Percentiles rank a stretch among this genome's conserved stretches.
Conservation (phyloP, 2,888 invertebrate genomes). For the Eugnorisma glareosa region DNA sequence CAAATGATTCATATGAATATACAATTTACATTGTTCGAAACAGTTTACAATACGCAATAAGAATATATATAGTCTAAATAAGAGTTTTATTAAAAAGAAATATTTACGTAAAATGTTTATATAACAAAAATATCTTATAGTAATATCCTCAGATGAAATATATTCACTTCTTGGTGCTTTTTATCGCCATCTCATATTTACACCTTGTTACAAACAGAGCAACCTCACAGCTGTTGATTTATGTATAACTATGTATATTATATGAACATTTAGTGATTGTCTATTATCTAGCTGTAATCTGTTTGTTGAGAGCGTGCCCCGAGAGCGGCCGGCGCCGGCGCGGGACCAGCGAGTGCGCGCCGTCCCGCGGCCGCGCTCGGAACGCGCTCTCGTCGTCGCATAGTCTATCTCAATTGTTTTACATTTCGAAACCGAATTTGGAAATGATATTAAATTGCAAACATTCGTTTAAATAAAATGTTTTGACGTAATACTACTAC, state of each 20-base stretch:
- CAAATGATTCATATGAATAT: slow-evolving; percentile 84
- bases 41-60: slow-evolving; percentile 87
- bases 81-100: slow-evolving; percentile 88
- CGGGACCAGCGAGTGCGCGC: too few relatives aligned
- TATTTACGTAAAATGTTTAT: slow-evolving; percentile 88
- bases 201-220: slow-evolving; percentile 83
- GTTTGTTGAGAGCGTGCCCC: slow-evolving; percentile 70
- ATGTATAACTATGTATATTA: slow-evolving; percentile 74
- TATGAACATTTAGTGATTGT: slow-evolving; percentile 73
- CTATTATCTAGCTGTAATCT: slow-evolving; percentile 74
- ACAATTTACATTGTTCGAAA: slow-evolving; percentile 81
- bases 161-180: slow-evolving; percentile 86
- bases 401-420: slow-evolving; percentile 70
- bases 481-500: slow-evolving; percentile 70
- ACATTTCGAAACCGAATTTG: slow-evolving; percentile 82
- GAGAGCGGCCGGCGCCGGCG: not conserved
- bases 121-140: slow-evolving; percentile 83
- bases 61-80: slow-evolving; percentile 85
- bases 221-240: slow-evolving; percentile 82
- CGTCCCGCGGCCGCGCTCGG: slow-evolving; percentile 32
- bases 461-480: slow-evolving; percentile 77
- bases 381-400: slow-evolving; percentile 67
- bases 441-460: slow-evolving; percentile 83
- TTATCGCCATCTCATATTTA: slow-evolving; percentile 86
- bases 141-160: slow-evolving; percentile 81